phyloP scores from a whole-genome alignment of 1,140 invertebrate genomes.

The Plutomurus gul region DNA sequence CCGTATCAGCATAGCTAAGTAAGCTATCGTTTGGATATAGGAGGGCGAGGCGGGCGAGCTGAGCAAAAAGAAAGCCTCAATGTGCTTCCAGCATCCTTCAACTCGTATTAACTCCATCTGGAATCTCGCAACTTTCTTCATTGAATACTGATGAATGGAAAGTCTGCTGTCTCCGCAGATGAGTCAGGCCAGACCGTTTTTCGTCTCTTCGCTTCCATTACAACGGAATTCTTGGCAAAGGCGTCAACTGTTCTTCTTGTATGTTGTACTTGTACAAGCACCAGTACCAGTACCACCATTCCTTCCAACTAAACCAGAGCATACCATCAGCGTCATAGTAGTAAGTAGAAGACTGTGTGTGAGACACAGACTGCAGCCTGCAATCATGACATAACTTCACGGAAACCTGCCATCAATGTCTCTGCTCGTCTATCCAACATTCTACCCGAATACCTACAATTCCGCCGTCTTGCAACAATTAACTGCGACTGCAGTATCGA shows the following conservation, averaged over 20 bases:
- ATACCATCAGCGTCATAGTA: not conserved
- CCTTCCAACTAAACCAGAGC: too few relatives aligned
- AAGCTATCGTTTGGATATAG: not conserved
- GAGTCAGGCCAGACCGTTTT: not conserved
- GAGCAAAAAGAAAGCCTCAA: too few relatives aligned
- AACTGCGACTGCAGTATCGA: not conserved
- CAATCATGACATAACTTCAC: not conserved
- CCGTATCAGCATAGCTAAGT: not conserved
- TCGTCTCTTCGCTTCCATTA: not conserved
- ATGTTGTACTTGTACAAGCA: not conserved
- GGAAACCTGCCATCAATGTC: not conserved
- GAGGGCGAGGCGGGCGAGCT: not conserved
- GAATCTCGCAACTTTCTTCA: slow-evolving; percentile 29
- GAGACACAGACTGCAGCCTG: not conserved
- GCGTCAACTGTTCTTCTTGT: slow-evolving; percentile 14
- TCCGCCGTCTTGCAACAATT: not conserved
- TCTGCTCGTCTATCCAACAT: not conserved
- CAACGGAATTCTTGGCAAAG: slow-evolving; percentile 13
- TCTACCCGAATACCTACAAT: not conserved
- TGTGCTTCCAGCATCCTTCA: not conserved
- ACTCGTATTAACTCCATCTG: slow-evolving; percentile 25
- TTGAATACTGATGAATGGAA: slow-evolving; percentile 39
- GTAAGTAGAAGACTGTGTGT: not conserved
- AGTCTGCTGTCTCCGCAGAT: slow-evolving; percentile 5
- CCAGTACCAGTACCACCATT: not conserved